Evolutionary conservation across 2,888 invertebrate species (phyloP).

Genomic region (Hipparchia sbordonii): DNA sequence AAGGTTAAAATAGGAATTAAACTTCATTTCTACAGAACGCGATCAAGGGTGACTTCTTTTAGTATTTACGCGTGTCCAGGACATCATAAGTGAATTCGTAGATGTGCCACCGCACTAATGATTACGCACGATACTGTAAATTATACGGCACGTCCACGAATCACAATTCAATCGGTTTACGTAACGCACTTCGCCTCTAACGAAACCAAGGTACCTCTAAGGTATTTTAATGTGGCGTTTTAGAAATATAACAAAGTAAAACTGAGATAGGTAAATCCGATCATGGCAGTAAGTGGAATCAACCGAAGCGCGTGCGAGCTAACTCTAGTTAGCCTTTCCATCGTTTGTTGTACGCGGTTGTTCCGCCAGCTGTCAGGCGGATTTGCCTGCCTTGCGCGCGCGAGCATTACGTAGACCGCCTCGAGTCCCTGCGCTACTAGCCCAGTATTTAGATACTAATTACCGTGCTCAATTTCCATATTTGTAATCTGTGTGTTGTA

Average conservation of each 20-base stretch:
- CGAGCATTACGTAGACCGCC: conserved; percentile 14
- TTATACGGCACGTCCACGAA: conserved; percentile 49
- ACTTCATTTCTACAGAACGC: too few relatives aligned
- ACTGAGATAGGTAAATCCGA: conserved; percentile 4
- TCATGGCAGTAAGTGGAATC: conserved; percentile 1
- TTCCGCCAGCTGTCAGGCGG: background rate
- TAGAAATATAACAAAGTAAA: background rate
- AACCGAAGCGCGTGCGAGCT: background rate
- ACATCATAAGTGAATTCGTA: conserved; percentile 46
- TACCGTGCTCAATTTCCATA: conserved; percentile 80
- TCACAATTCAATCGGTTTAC: conserved; percentile 47
- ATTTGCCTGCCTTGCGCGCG: conserved; percentile 1
- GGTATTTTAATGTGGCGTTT: background rate
- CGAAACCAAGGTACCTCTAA: background rate
- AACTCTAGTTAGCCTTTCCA: background rate
- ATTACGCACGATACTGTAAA: conserved; percentile 35
- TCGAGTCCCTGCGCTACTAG: conserved; percentile 10
- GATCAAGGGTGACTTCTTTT: too few relatives aligned
- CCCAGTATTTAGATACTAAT: conserved; percentile 72
- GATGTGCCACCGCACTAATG: conserved; percentile 43
- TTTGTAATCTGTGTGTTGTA: conserved; percentile 68
- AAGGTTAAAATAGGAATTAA: too few relatives aligned
- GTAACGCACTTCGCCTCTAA: conserved; percentile 55
- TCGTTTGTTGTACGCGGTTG: conserved; percentile 4
- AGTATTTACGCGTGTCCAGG: conserved; percentile 51